Base-by-base conservation (phyloP, 2,113 vertebrate genomes). In the Cavia porcellus region DNA sequence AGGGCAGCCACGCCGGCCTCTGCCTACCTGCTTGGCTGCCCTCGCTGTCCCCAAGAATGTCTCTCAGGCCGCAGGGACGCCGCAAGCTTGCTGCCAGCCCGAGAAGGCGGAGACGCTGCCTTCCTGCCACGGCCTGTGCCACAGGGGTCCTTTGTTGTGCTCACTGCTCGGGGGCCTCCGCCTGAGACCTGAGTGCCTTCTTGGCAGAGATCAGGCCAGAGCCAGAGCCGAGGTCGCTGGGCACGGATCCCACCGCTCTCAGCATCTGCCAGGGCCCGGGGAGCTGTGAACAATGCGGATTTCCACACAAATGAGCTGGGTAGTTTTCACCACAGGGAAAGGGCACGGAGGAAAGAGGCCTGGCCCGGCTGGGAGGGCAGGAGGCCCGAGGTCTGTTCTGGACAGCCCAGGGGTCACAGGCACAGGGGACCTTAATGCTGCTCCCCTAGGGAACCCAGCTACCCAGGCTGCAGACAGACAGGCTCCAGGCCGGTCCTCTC, bases 141-240 rank as follows among this genome's bases (percentile, higher is more conserved):
- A 9, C 80, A 50, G 57, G 17, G 83, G 52, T 85, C 62, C 92
- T 38, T 86, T 95, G 97, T 96, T 22, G 12, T 5, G 13, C 90
- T 86, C 61, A 22, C n/a, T 2, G 75, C 86, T 55, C 7, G n/a
- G 74, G 0, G 19, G 61, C 62, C 28, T 77, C 88, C n/a, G n/a
- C 66, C 77, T 32, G 91, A 81, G 96, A 28, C 20, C 86, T 72
- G 84, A 96, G 95, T 85, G 92, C 96, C 92, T 96, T 96, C 75
- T 84, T 97, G 96, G 97, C 92, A 96, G 47, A 80, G 86, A 15
- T n/a, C 45, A 8, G 62, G 92, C 32, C 19, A 28, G 28, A n/a
- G 22, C n/a, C 32, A 25, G 86, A 66, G 8, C 66, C 0, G 0
- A 59, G 7, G 66, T 6, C 64, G 82, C 45, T 45, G 84, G 96